These are phyloP conservation scores for Neotoxoptera formosana DNA, from an alignment of 1,140 invertebrate genomes.

Conservation along the genomic window DNA sequence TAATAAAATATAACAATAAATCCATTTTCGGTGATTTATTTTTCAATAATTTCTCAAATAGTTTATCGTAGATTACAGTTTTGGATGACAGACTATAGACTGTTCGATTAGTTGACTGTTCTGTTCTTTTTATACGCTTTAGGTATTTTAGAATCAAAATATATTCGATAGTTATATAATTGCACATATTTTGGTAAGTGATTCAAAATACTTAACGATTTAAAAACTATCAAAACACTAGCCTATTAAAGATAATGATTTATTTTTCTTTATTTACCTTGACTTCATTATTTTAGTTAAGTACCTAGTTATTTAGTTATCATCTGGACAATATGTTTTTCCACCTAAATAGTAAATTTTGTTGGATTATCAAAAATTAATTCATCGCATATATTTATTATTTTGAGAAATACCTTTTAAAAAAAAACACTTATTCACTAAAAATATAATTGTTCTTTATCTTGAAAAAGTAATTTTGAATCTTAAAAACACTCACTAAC, in stretches of 20 bases:
- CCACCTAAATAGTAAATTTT: background rate
- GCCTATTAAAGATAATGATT: background rate
- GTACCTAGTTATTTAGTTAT: too few species aligned
- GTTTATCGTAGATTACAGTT: background rate
- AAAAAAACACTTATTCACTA: too few species aligned
- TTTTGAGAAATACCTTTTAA: background rate
- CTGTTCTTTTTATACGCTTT: background rate
- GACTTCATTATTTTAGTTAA: too few species aligned
- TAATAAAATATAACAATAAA: background rate
- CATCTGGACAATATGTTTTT: too few species aligned
- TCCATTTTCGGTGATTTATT: too few species aligned
- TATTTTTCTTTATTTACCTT: background rate
- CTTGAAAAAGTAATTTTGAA: background rate
- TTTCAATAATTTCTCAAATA: background rate
- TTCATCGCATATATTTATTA: background rate
- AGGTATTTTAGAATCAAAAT: background rate
- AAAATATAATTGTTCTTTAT: background rate
- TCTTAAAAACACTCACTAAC: background rate
- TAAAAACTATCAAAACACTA: background rate
- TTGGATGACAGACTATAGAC: background rate
- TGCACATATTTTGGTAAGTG: background rate
- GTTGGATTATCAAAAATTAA: background rate
- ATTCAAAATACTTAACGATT: background rate
- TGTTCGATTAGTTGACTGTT: background rate
- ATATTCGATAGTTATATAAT: background rate